Evolutionary conservation across 2,797 vertebrate species (phyloP).

Genomic region (Microctenopoma steveboyesi): DNA sequence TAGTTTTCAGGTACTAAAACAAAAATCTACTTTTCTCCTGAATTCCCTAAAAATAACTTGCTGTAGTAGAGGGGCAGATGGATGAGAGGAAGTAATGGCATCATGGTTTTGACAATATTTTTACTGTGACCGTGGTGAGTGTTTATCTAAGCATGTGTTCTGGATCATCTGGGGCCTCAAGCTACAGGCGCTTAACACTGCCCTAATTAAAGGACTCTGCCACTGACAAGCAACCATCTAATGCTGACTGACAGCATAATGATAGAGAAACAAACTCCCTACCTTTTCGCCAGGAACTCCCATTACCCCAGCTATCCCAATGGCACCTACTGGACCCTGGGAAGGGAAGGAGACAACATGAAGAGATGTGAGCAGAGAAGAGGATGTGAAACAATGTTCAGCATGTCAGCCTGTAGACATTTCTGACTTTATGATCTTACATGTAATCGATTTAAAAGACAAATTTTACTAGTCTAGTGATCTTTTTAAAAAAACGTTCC

Average conservation of each 20-base stretch:
- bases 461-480: too few relatives aligned
- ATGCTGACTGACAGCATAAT: conserved; percentile 79
- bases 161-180: conserved; percentile 34
- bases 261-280: conserved; percentile 66
- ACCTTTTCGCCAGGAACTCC: conserved; percentile 95
- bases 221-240: conserved; percentile 53
- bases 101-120: conserved; percentile 43
- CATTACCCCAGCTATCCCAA: conserved; percentile 86
- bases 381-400: too few relatives aligned
- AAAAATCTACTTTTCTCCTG: background rate
- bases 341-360: conserved; percentile 32
- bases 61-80: background rate
- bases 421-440: too few relatives aligned
- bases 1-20: conserved; percentile 10
- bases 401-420: conserved; percentile 9
- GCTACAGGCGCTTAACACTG: conserved; percentile 55
- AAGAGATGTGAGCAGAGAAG: background rate
- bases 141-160: conserved; percentile 60
- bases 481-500: too few relatives aligned
- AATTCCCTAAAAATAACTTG: background rate
- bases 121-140: conserved; percentile 56
- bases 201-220: conserved; percentile 73
- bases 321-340: conserved; percentile 88
- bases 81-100: conserved; percentile 8
- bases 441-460: too few relatives aligned